Percentiles rank a stretch among this genome's conserved stretches.
Conservation (phyloP, 2,888 invertebrate species). For the Dione juno region DNA sequence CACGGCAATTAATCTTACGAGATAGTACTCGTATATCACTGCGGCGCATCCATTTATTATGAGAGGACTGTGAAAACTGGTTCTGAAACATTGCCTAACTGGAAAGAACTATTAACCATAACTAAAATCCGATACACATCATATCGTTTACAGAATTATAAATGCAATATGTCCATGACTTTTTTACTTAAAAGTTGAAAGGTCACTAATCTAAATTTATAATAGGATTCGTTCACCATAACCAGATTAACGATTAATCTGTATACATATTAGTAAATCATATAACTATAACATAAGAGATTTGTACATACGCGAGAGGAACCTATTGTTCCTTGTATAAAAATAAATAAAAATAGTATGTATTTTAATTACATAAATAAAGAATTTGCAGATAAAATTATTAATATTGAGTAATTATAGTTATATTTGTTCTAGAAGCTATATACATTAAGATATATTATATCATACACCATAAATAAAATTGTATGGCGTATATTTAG, state of each 20-base stretch:
- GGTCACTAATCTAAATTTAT: conserved; percentile 8
- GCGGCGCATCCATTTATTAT: conserved; percentile 41
- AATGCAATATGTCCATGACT: conserved; percentile 32
- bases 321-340: not conserved
- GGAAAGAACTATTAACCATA: conserved; percentile 27
- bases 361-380: not conserved
- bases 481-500: conserved; percentile 24
- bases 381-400: not conserved
- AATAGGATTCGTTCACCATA: conserved; percentile 9
- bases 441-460: conserved; percentile 3
- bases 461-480: conserved; percentile 26
- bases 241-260: not conserved
- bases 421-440: not conserved
- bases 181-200: conserved; percentile 25
- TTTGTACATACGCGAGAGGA: not conserved
- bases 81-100: conserved; percentile 40
- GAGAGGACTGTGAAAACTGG: conserved; percentile 40
- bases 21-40: conserved; percentile 44
- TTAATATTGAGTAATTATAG: not conserved
- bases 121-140: conserved; percentile 32
- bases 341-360: not conserved
- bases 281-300: not conserved
- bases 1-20: conserved; percentile 52
- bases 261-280: not conserved
- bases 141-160: conserved; percentile 29